These are phyloP conservation scores for Sanderia malayensis DNA, from an alignment of 30 jellyfish, hydroid and myxozoan genomes.

Conservation along the genomic window DNA sequence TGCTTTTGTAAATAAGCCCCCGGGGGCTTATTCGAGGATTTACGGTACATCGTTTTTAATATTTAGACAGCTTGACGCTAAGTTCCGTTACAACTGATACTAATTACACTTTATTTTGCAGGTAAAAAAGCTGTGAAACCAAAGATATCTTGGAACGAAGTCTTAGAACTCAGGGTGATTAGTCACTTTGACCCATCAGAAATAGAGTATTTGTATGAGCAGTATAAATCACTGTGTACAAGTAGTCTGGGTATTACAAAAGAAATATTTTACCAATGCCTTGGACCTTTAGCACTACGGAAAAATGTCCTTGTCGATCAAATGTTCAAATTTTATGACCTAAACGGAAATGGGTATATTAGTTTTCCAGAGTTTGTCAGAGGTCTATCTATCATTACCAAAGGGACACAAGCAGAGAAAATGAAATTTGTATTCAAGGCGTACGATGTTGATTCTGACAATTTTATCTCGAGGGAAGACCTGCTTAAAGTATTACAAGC, in stretches of 20 bases:
- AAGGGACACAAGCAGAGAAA: slow-evolving; percentile 87
- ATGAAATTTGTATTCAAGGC: slow-evolving; percentile 75
- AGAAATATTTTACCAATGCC: slow-evolving; percentile 69
- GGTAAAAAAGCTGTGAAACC: slow-evolving; percentile 57
- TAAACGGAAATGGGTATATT: slow-evolving; percentile 77
- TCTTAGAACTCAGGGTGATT: slow-evolving; percentile 58
- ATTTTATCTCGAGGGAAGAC: slow-evolving; percentile 75
- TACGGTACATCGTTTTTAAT: no score
- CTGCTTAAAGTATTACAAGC: slow-evolving; percentile 77
- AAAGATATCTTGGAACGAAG: slow-evolving; percentile 70
- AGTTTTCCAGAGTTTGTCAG: slow-evolving; percentile 76
- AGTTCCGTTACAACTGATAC: no score
- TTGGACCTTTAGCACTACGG: slow-evolving; percentile 91
- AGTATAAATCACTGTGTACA: slow-evolving; percentile 70
- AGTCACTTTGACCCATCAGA: slow-evolving; percentile 81
- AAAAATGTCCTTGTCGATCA: slow-evolving; percentile 84
- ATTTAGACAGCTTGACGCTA: no score
- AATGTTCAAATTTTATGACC: slow-evolving; percentile 74
- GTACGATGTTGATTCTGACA: slow-evolving; percentile 87
- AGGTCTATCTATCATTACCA: slow-evolving; percentile 80
- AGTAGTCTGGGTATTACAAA: slow-evolving; percentile 74
- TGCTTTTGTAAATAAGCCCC: no score
- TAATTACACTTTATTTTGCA: no score
- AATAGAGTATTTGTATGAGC: slow-evolving; percentile 88
- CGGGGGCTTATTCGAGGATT: no score